phyloP scores from a whole-genome alignment of 2,113 vertebrate species.

The Thomomys bottae region DNA sequence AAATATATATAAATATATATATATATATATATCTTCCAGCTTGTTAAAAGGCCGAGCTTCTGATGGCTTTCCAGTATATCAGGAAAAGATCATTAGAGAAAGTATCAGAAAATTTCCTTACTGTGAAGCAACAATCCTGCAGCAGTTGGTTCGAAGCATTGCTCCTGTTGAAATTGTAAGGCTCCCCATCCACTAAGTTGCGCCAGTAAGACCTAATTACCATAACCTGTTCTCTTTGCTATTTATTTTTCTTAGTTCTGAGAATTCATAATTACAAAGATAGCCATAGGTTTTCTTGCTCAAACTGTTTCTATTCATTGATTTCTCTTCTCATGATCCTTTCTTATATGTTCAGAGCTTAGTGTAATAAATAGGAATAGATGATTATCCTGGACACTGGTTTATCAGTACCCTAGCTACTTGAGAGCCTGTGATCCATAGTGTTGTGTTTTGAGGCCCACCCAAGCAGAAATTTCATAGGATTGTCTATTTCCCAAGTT shows the following conservation, averaged over 20 bases:
- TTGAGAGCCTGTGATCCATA: too few species aligned
- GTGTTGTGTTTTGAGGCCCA: too few species aligned
- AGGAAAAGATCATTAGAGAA: conserved; percentile 96
- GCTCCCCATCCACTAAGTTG: background rate
- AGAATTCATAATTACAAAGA: background rate
- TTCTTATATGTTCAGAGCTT: background rate
- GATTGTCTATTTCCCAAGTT: too few species aligned
- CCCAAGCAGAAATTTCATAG: too few species aligned
- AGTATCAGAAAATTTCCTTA: conserved; percentile 97
- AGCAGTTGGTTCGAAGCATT: conserved; percentile 98
- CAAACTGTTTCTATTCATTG: background rate
- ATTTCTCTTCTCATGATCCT: background rate
- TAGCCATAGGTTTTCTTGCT: background rate
- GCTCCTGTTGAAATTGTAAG: conserved; percentile 98
- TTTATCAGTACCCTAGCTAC: too few species aligned
- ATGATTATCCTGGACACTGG: background rate
- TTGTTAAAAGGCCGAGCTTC: conserved; percentile 94
- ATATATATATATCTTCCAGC: conserved; percentile 84
- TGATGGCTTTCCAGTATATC: conserved; percentile 94
- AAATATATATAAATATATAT: too few species aligned
- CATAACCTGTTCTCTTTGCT: background rate
- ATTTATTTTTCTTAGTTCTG: background rate
- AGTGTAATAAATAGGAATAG: background rate
- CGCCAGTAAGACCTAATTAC: background rate
- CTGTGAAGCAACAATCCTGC: conserved; percentile 95